Evolutionary conservation across 2,797 vertebrate genomes (phyloP), one percentile per base, ranked within the genome.

Genomic region (Apodemus agrarius): DNA sequence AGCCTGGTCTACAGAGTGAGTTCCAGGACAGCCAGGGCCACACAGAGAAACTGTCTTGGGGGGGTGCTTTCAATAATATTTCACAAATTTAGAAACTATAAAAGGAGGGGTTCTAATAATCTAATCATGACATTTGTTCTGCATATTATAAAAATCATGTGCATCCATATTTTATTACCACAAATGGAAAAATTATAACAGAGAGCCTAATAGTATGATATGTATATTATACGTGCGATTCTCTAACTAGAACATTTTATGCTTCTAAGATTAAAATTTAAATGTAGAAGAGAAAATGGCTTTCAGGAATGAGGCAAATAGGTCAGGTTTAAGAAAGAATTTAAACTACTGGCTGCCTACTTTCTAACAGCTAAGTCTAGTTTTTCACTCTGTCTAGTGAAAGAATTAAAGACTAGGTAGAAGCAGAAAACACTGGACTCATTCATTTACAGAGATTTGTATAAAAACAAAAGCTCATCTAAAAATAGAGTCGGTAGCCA

Each of bases 221-320:
- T 78, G 6, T 90, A 82, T 37, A 80, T 54, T 84, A 89, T 81
- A 6, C 13, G 29, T 43, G 82, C 94, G 96, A 49, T 63, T 83
- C 43, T 93, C 43, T 79, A 90, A 94, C 54, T 88, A 93, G 92
- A 97, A 90, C 13, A 82, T 49, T 90, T 94, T 94, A 81, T 92
- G 40, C 85, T 96, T 94, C 90, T 52, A 87, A 92, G 74, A 96
- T 92, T 94, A 85, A 94, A 92, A 83, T 94, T 89, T 96, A 49
- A 37, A 78, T 69, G 52, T 46, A 69, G 31, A 76, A 57, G 57
- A 40, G 57, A 83, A 94, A 83, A 69, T 79, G 57, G 59, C 76
- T 95, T 96, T 78, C 29, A 63, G 4, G 43, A 92, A 86, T 52
- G 80, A 89, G 54, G 17, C 59, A 95, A 89, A 78, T 81, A n/a